phyloP scores from a whole-genome alignment of 1,140 invertebrate genomes.

The Idris sp. region DNA sequence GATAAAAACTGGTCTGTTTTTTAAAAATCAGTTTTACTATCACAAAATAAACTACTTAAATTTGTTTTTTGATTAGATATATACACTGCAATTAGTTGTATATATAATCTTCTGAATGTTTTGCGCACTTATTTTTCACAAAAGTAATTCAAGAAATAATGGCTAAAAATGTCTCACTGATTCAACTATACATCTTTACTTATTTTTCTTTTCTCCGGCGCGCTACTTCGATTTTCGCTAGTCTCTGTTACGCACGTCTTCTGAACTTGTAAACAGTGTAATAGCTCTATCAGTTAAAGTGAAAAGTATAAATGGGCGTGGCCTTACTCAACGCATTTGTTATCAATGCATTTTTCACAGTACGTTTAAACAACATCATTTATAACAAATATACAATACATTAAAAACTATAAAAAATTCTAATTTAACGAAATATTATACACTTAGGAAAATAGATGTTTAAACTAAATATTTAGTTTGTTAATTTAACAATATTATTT shows the following conservation, averaged over 20 bases:
- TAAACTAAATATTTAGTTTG: no score
- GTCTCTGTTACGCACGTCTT: slow-evolving; percentile 38
- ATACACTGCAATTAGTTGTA: no score
- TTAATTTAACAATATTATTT: no score
- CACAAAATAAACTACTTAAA: no score
- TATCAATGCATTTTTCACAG: slow-evolving; percentile 7
- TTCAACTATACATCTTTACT: slow-evolving; percentile 32
- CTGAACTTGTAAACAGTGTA: slow-evolving; percentile 49
- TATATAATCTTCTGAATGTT: slow-evolving; percentile 2
- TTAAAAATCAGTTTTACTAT: no score
- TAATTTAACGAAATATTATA: no score
- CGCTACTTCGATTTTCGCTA: slow-evolving; percentile 36
- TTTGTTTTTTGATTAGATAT: no score
- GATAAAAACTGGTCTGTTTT: no score
- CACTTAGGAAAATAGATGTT: no score
- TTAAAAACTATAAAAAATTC: no score
- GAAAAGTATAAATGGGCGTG: slow-evolving; percentile 38
- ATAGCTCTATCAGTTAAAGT: slow-evolving; percentile 40
- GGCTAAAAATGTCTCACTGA: slow-evolving; percentile 29
- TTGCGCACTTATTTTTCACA: slow-evolving; percentile 20
- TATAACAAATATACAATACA: not conserved
- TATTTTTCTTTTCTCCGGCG: slow-evolving; percentile 38
- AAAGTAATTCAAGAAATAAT: slow-evolving; percentile 17
- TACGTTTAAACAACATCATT: not conserved
- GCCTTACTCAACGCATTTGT: slow-evolving; percentile 17